Evolutionary conservation across 35 echinoderm and acorn worm genomes (phyloP), one percentile per base, ranked within the genome.

Genomic region (Stichopus chloronotus): DNA sequence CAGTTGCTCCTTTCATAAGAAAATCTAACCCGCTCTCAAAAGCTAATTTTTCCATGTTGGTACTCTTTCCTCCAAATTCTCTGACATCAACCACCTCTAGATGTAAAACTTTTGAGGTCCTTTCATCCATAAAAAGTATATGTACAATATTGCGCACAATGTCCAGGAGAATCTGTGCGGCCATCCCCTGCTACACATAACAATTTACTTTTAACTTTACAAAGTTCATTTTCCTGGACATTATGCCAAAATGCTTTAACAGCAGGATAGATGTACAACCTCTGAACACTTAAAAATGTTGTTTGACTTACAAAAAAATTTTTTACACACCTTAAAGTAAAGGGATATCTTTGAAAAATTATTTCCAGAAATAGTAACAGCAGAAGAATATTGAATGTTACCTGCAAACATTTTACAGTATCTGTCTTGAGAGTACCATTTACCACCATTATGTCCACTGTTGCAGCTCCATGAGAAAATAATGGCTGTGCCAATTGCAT

Each of bases 21-120:
- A 91, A 94, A 81, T 90, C 87, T 58, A 91, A 59, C 52, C 87
- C 93, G 6, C 23, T 58, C 92, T 90, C 85, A 74, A 93, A 93
- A 12, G 24, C 84, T 53, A 89, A 8, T 53, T 56, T 77, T 82
- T 94, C 87, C 93, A 94, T 94, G 53, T 90, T 91, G 2, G 93
- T 76, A 59, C 65, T 90, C 83, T 94, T 94, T 13, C 86, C 86
- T 8, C 57, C 87, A 16, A 81, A 87, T 53, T 90, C 86, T 21
- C 91, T 61, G 7, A 83, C 80, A 69, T 92, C 79, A 83, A 81
- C 59, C 9, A 92, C 78, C 12, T 83, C 78, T 57, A 81, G 5
- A 84, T 92, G 78, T 22, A 92, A 43, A 53, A 84, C 69, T 69
- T 84, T 83, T 10, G 25, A 82, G 4, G 81, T 11, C 2, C 23